Percentiles rank a stretch among this genome's conserved stretches.
These are phyloP conservation scores for Paralichthys olivaceus DNA, from an alignment of 2,113 vertebrate genomes.

Conservation along the genomic window DNA sequence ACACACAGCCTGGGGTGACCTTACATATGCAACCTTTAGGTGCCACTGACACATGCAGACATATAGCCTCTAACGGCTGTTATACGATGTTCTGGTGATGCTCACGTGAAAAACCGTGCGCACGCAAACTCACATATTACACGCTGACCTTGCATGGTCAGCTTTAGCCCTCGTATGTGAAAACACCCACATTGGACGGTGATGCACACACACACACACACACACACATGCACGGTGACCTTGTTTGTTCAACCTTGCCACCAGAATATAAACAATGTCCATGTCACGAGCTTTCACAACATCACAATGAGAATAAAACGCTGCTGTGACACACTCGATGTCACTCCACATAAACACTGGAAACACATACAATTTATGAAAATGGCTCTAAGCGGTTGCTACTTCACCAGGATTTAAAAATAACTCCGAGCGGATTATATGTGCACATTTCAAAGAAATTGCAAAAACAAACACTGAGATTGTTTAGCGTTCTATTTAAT, in stretches of 20 bases:
- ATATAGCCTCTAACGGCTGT: constrained; percentile 35
- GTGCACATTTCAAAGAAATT: background rate
- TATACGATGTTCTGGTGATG: constrained; percentile 26
- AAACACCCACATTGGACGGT: constrained; percentile 4
- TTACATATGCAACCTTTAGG: constrained; percentile 33
- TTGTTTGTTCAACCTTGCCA: constrained; percentile 58
- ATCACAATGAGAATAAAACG: constrained; percentile 51
- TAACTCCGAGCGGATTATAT: background rate
- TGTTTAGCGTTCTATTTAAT: background rate
- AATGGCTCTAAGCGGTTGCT: constrained; percentile 37
- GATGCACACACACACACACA: background rate
- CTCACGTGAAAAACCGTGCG: constrained; percentile 14
- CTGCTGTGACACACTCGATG: constrained; percentile 38
- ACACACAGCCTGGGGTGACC: constrained; percentile 17
- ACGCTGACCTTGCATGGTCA: constrained; percentile 57
- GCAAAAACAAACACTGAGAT: background rate
- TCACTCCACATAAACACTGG: constrained; percentile 30
- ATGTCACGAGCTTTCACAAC: constrained; percentile 37
- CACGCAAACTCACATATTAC: background rate
- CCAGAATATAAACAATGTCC: constrained; percentile 33
- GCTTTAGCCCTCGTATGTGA: constrained; percentile 27
- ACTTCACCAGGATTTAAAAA: constrained; percentile 29
- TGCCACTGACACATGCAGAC: constrained; percentile 32
- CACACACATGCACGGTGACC: constrained; percentile 9
- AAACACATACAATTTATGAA: constrained; percentile 34